phyloP scores from a whole-genome alignment of 1,140 invertebrate species.

The Zaprionus tsacasi region DNA sequence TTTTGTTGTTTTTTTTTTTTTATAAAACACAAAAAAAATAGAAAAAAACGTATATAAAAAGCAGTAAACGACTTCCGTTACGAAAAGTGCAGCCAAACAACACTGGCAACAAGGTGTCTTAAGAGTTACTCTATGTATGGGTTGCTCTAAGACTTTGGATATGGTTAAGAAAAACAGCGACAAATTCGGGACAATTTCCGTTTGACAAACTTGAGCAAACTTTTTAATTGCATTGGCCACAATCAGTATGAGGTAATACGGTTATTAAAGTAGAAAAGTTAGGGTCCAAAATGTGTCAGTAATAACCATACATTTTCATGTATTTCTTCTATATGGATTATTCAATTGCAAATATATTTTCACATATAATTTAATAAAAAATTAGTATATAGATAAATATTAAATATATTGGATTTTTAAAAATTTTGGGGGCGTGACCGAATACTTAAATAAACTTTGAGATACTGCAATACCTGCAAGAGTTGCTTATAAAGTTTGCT shows the following conservation, averaged over 20 bases:
- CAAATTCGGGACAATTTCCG: conserved; percentile 45
- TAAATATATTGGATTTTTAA: too few relatives aligned
- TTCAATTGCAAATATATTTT: too few relatives aligned
- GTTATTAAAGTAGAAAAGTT: conserved; percentile 3
- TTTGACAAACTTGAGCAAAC: conserved; percentile 45
- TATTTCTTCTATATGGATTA: too few relatives aligned
- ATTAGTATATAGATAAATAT: too few relatives aligned
- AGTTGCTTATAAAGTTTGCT: too few relatives aligned
- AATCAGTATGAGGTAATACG: neutral
- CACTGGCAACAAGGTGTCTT: conserved; percentile 37
- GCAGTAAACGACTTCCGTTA: conserved; percentile 53
- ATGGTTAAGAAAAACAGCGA: conserved; percentile 20
- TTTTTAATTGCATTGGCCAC: conserved; percentile 44
- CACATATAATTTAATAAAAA: too few relatives aligned
- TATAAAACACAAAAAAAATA: conserved; percentile 19
- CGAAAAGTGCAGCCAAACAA: conserved; percentile 48
- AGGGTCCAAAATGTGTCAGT: neutral
- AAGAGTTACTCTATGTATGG: conserved; percentile 16
- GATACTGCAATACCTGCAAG: too few relatives aligned
- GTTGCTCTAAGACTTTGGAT: conserved; percentile 11
- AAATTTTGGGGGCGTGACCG: too few relatives aligned
- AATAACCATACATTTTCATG: too few relatives aligned
- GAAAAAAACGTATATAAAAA: conserved; percentile 48
- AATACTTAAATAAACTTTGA: too few relatives aligned
- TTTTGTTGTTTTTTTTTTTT: too few relatives aligned